A percentile compares a stretch with the other conserved stretches of the same genome.
Conservation (phyloP, 2,113 vertebrate genomes). For the Cichladusa arquata region DNA sequence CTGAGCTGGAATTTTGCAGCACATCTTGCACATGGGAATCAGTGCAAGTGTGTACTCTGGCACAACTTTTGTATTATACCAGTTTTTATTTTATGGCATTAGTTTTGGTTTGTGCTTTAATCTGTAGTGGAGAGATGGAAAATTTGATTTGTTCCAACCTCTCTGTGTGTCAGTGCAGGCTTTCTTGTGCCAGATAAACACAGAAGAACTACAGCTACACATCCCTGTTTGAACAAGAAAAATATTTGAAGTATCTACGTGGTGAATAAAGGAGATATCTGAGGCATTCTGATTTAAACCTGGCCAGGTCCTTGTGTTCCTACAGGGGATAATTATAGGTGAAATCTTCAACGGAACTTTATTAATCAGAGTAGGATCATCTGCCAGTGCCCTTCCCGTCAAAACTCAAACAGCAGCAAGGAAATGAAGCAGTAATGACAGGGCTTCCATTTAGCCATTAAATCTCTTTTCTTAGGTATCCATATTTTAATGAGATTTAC, state of each 20-base stretch:
- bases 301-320: background rate
- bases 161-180: background rate
- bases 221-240: background rate
- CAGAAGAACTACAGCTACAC: background rate
- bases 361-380: slow-evolving; percentile 17
- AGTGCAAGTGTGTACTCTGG: background rate
- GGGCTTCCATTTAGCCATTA: background rate
- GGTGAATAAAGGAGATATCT: background rate
- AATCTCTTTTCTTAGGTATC: slow-evolving; percentile 9
- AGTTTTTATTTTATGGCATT: background rate
- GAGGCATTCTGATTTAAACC: background rate
- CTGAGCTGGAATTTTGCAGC: background rate
- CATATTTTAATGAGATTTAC: slow-evolving; percentile 15
- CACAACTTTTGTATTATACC: background rate
- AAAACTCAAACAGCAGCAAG: slow-evolving; percentile 4
- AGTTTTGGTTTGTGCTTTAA: background rate
- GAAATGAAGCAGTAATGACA: slow-evolving; percentile 38
- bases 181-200: background rate
- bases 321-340: slow-evolving; percentile 37
- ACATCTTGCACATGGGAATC: background rate
- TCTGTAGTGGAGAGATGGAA: background rate
- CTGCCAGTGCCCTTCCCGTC: background rate
- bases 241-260: background rate
- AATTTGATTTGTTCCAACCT: background rate
- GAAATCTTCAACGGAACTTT: background rate